A percentile compares a stretch with the other conserved stretches of the same genome.
Conservation (phyloP, 1,140 invertebrate genomes). For the Drosophila kohkoa region DNA sequence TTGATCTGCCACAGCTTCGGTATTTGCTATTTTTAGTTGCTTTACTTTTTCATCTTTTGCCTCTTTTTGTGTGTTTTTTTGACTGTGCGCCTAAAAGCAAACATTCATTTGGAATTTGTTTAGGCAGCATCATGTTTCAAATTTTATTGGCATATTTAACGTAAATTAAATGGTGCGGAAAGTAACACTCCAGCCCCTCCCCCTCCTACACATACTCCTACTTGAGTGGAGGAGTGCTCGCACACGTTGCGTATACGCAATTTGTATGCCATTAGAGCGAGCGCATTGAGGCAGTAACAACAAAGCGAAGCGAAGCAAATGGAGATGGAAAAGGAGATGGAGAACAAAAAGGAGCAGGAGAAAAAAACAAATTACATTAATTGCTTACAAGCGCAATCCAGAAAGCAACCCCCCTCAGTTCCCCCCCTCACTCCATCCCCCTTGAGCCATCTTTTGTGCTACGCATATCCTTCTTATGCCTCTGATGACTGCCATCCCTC, state of each 20-base stretch:
- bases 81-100: constrained; percentile 46
- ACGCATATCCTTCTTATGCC: constrained; percentile 2
- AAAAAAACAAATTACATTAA: constrained; percentile 73
- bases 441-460: neutral
- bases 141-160: constrained; percentile 81
- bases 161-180: constrained; percentile 78
- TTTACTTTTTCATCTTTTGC: constrained; percentile 7
- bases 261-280: constrained; percentile 61
- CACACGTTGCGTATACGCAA: constrained; percentile 71
- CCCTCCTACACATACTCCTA: constrained; percentile 7
- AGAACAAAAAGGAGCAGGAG: neutral
- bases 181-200: constrained; percentile 19
- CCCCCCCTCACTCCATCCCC: neutral
- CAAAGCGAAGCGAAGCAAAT: neutral
- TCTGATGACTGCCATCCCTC: constrained; percentile 13
- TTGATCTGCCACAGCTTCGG: neutral
- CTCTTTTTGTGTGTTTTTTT: constrained; percentile 13
- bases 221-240: constrained; percentile 42
- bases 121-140: constrained; percentile 65
- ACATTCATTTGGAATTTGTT: constrained; percentile 65
- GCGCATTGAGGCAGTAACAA: constrained; percentile 22
- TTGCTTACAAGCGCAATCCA: constrained; percentile 54
- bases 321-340: neutral
- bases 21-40: constrained; percentile 4
- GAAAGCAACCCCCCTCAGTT: constrained; percentile 21